phyloP scores from a whole-genome alignment of 2,797 vertebrate genomes.

The Scolopax bukidnonensis region DNA sequence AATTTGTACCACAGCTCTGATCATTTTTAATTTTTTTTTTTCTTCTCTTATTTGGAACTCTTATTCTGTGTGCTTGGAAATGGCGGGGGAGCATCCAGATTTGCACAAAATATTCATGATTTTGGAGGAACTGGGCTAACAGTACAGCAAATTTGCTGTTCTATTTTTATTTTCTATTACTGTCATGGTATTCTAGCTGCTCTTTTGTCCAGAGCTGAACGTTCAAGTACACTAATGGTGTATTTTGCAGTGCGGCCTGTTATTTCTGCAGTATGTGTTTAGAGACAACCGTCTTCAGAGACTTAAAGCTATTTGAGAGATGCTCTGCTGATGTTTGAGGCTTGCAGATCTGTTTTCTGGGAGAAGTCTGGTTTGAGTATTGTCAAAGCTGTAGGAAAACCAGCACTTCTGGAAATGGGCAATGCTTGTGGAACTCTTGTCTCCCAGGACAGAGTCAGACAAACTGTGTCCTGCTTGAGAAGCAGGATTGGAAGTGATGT shows the following conservation, averaged over 20 bases:
- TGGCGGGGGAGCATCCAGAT: not conserved
- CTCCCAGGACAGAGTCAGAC: not conserved
- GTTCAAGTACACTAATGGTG: not conserved
- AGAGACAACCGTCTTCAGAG: not conserved
- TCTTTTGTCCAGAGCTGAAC: not conserved
- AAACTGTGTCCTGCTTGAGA: not conserved
- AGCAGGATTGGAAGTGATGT: not conserved
- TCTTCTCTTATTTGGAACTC: not conserved
- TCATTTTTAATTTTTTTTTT: not conserved
- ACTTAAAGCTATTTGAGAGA: not conserved
- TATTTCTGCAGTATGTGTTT: not conserved
- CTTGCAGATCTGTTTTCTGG: not conserved
- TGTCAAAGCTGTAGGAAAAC: not conserved
- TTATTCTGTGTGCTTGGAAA: not conserved
- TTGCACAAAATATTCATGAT: fast-evolving
- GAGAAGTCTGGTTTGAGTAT: not conserved
- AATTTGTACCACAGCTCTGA: not conserved
- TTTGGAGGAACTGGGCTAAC: not conserved
- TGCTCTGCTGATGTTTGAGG: not conserved
- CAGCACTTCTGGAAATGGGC: not conserved
- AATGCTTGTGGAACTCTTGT: not conserved
- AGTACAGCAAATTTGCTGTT: not conserved
- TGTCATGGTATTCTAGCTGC: not conserved
- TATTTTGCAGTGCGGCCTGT: not conserved
- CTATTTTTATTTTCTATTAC: not conserved